Conservation (phyloP, 2,888 invertebrate genomes). For the Nebria brevicollis region DNA sequence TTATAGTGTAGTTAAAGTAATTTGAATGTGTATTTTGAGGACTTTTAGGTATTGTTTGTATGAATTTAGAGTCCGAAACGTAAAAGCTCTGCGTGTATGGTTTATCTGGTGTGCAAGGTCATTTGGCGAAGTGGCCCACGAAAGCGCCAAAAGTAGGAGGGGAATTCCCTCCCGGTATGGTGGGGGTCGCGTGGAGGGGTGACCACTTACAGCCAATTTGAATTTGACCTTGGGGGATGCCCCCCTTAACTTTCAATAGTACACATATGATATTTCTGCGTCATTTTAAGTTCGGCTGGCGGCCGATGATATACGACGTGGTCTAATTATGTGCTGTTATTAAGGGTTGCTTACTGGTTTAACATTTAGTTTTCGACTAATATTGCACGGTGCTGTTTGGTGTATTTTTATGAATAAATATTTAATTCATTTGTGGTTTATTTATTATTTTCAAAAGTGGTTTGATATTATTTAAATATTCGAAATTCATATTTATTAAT, state of each 20-base stretch:
- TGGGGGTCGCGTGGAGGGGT: not conserved
- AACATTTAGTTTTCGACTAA: not conserved
- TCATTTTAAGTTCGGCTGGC: constrained; percentile 36
- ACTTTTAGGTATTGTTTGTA: not conserved
- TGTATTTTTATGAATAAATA: not conserved
- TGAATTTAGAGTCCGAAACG: not conserved
- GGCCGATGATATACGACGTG: constrained; percentile 25
- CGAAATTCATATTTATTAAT: no score
- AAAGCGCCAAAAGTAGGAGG: constrained; percentile 13
- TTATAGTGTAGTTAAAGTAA: no score
- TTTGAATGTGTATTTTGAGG: no score
- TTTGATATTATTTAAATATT: no score
- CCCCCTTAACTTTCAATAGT: not conserved
- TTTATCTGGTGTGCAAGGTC: constrained; percentile 32
- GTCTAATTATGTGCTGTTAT: not conserved
- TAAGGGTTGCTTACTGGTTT: not conserved
- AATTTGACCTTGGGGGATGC: constrained; percentile 32
- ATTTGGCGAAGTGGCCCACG: constrained; percentile 35
- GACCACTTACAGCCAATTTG: constrained; percentile 46
- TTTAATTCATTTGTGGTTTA: not conserved
- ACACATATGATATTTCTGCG: constrained; percentile 26
- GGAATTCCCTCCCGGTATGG: not conserved
- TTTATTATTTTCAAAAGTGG: no score
- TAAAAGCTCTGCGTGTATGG: not conserved
- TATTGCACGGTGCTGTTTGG: not conserved